A percentile compares a stretch with the other conserved stretches of the same genome.
These are phyloP conservation scores for Sesamia nonagrioides DNA, from an alignment of 1,140 invertebrate genomes.

Conservation along the genomic window DNA sequence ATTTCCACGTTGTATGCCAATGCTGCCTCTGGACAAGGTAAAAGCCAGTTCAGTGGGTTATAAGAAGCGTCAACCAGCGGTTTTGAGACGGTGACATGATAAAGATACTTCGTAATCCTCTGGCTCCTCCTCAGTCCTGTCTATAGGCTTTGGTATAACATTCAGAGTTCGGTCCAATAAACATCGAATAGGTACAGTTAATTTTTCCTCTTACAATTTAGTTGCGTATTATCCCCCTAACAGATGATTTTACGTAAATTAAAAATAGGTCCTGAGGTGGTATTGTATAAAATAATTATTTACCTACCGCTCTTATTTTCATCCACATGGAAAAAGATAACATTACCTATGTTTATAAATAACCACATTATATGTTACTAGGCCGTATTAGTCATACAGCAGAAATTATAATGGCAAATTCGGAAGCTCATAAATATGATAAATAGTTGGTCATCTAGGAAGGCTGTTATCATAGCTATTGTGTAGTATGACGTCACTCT, in stretches of 20 bases:
- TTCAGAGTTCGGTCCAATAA: too few species aligned
- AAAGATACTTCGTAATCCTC: too few species aligned
- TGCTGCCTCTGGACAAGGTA: too few species aligned
- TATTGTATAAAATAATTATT: too few species aligned
- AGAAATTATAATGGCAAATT: constrained; percentile 31
- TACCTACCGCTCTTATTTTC: neutral
- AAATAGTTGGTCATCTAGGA: constrained; percentile 25
- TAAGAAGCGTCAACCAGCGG: too few species aligned
- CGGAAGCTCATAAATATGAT: constrained; percentile 10
- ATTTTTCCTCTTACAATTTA: neutral
- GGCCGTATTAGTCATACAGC: constrained; percentile 22
- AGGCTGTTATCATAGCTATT: constrained; percentile 26
- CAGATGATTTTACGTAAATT: neutral
- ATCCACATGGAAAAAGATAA: constrained; percentile 20
- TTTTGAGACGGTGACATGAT: too few species aligned
- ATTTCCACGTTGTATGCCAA: too few species aligned
- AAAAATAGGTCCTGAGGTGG: neutral
- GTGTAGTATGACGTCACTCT: constrained; percentile 5
- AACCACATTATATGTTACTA: neutral
- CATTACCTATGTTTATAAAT: constrained; percentile 19
- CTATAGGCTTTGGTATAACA: too few species aligned
- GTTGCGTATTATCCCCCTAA: neutral
- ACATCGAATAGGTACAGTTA: too few species aligned
- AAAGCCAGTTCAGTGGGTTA: too few species aligned
- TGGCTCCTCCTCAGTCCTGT: too few species aligned